phyloP scores from a whole-genome alignment of 2,113 vertebrate species.

The Halcyon malimbica region DNA sequence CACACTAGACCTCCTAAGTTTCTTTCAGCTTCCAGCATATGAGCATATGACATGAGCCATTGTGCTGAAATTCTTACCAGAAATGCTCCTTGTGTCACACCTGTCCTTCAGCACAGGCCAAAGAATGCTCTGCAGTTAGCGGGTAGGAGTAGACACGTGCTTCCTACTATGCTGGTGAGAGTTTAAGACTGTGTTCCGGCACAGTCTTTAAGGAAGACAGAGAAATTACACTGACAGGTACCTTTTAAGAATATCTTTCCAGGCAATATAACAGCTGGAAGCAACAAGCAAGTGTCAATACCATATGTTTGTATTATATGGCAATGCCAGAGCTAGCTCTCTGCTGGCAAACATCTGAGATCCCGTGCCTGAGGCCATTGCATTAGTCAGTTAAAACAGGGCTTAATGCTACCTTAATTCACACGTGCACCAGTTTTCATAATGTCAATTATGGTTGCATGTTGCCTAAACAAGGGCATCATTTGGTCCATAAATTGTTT shows the following conservation, averaged over 20 bases:
- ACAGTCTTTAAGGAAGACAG: not conserved
- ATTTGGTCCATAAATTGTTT: not conserved
- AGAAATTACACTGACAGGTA: not conserved
- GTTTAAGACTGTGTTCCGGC: not conserved
- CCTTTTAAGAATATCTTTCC: not conserved
- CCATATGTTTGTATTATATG: not conserved
- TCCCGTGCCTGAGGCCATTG: not conserved
- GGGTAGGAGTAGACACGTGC: not conserved
- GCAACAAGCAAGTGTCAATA: not conserved
- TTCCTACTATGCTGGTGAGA: not conserved
- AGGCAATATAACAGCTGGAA: not conserved
- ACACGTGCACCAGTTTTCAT: not conserved
- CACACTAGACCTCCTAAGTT: not conserved
- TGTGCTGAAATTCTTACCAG: not conserved
- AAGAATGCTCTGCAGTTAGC: not conserved
- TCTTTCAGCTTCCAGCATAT: not conserved
- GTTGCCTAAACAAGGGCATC: conserved; percentile 21
- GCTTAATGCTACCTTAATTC: not conserved
- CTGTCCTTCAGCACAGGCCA: not conserved
- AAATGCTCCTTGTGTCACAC: not conserved
- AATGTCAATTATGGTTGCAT: not conserved
- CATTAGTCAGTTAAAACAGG: not conserved
- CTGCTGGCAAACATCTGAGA: not conserved
- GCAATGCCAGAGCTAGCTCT: not conserved
- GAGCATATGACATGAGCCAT: not conserved